Base-by-base conservation (phyloP, 2,888 invertebrate species). In the Chouioia cunea region DNA sequence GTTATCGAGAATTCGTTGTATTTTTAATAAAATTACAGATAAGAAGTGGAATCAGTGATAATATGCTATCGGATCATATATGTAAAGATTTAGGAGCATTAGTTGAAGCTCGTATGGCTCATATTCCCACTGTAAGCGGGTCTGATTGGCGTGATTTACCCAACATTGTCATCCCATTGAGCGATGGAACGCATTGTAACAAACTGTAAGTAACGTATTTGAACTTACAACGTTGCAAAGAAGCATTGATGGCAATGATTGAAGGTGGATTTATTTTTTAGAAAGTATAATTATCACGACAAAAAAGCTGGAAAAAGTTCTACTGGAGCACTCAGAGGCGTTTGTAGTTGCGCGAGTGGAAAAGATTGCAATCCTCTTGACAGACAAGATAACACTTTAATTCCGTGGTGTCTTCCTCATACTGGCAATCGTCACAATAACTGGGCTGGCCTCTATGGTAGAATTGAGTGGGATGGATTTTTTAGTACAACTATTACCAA, bases 401-500 rank as follows among this genome's bases (percentile, higher is more conserved):
- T 96, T 65, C 95, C 95, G 0, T 96, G 95, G 95, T 95, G 95
- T 81, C 87, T 95, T 76, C 94, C 95, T 12, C 95, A 95, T 84
- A 95, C 95, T 1, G 94, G 91, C 59, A 94, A 94, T 86, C 85
- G 94, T 18, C 94, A 95, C 85, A 93, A 94, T 86, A 88, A 95
- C 86, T 95, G 95, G 95, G 91, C 93, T 0, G 96, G 95, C 0
- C 89, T 95, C 46, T 96, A 95, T 80, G 95, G 92, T 3, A 89
- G 95, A 44, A 84, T 95, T 14, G 91, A 92, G 74, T 94, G 94
- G 94, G 91, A 93, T 78, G 94, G 94, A 3, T 94, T 92, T 87
- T 95, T 95, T 85, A 91, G 92, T 77, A 95, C 95, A 0, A 95
- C 94, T 0, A 91, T 93, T 71, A 93, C 93, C 27, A 95, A 95